Conservation (phyloP, 2,113 vertebrate genomes). For the Eulemur rufifrons region DNA sequence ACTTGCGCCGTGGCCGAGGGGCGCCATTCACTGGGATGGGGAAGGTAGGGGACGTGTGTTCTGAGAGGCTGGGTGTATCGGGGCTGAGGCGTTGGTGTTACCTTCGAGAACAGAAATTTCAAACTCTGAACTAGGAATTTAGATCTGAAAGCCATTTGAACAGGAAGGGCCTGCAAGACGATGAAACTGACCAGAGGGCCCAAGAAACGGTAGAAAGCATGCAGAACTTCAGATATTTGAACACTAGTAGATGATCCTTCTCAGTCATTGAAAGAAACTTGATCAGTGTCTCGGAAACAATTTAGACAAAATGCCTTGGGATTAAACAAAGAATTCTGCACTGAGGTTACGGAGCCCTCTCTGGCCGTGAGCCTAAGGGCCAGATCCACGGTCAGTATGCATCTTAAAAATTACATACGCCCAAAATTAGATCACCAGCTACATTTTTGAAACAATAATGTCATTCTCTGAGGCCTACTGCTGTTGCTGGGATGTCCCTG, state of each 20-base stretch:
- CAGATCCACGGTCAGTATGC: not conserved
- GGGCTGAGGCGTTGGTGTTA: not conserved
- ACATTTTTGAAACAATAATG: not conserved
- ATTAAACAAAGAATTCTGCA: not conserved
- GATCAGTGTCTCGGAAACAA: not conserved
- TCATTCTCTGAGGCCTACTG: not conserved
- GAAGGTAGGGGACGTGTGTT: not conserved
- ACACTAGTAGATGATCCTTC: not conserved
- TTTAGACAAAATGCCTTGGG: not conserved
- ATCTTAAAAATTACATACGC: conserved; percentile 5
- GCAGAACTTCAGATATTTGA: not conserved
- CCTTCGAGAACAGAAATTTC: not conserved
- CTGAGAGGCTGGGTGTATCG: not conserved
- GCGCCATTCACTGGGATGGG: not conserved
- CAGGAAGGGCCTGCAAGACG: not conserved
- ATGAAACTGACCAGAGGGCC: not conserved
- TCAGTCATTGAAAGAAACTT: not conserved
- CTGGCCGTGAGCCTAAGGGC: not conserved
- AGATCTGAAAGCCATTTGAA: not conserved
- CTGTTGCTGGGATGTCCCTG: not conserved
- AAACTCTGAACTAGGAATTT: not conserved
- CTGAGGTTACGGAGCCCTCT: not conserved
- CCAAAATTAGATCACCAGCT: not conserved
- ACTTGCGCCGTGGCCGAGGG: not conserved
- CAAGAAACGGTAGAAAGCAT: not conserved